These are phyloP conservation scores for Lampropteryx suffumata DNA, from an alignment of 2,888 invertebrate genomes.

Conservation along the genomic window DNA sequence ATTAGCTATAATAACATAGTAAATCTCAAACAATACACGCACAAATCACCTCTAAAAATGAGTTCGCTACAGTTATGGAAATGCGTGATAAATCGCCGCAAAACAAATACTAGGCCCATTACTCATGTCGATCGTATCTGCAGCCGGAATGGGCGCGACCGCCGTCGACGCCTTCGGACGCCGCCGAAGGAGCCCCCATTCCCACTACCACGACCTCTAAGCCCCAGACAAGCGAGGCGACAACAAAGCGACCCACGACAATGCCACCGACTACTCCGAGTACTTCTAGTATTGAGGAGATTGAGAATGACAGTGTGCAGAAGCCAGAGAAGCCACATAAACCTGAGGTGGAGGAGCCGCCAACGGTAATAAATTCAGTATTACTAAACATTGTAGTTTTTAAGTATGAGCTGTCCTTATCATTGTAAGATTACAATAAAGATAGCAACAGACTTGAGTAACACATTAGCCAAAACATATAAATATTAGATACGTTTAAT, in stretches of 20 bases:
- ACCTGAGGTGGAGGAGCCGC: constrained; percentile 50
- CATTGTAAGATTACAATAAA: background rate
- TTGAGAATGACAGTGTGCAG: constrained; percentile 37
- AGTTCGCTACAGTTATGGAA: constrained; percentile 39
- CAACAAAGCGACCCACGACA: constrained; percentile 44
- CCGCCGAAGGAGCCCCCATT: constrained; percentile 72
- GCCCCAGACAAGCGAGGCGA: constrained; percentile 44
- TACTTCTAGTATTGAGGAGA: constrained; percentile 30
- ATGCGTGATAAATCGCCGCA: constrained; percentile 45
- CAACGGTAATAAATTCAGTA: constrained; percentile 47
- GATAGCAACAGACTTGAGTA: too few relatives aligned
- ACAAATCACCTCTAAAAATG: constrained; percentile 39
- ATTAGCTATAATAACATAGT: too few relatives aligned
- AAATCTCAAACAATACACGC: constrained; percentile 31
- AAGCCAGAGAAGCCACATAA: constrained; percentile 39
- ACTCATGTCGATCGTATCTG: constrained; percentile 52
- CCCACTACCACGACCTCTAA: constrained; percentile 45
- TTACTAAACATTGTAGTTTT: too few relatives aligned
- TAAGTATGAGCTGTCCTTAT: too few relatives aligned
- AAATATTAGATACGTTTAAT: too few relatives aligned
- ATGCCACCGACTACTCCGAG: constrained; percentile 23
- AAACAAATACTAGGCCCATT: constrained; percentile 47
- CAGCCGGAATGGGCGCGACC: constrained; percentile 93
- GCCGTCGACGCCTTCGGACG: constrained; percentile 85
- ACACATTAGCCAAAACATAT: too few relatives aligned